Percentiles rank a stretch among this genome's conserved stretches.
These are phyloP conservation scores for Azorinus chamasolen DNA, from an alignment of 2,888 invertebrate genomes.

Conservation along the genomic window DNA sequence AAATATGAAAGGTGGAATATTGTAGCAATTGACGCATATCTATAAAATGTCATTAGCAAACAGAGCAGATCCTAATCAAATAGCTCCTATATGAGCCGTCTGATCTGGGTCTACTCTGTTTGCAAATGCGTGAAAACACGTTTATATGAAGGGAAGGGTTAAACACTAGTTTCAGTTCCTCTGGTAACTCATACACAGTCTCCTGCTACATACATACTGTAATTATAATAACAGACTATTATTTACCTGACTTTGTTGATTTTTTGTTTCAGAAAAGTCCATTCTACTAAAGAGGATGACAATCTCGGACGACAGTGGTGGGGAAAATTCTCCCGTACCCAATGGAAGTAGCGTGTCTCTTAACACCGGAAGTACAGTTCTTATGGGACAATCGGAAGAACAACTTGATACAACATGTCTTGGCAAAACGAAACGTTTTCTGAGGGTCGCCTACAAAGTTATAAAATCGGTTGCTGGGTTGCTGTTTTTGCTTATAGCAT, in stretches of 20 bases:
- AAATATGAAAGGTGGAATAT: too few species aligned
- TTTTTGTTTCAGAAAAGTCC: constrained; percentile 40
- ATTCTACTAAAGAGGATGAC: constrained; percentile 50
- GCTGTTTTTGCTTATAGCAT: constrained; percentile 91
- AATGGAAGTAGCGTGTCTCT: constrained; percentile 18
- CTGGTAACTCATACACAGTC: too few species aligned
- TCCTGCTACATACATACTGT: too few species aligned
- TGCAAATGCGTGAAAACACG: too few species aligned
- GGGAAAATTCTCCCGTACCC: background rate
- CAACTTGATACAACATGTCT: constrained; percentile 41
- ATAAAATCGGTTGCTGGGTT: constrained; percentile 89
- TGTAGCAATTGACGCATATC: too few species aligned
- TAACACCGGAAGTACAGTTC: constrained; percentile 15
- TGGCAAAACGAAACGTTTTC: constrained; percentile 42
- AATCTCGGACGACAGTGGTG: constrained; percentile 29
- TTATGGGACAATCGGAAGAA: constrained; percentile 25
- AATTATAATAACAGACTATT: too few species aligned
- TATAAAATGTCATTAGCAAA: too few species aligned
- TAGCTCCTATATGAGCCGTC: too few species aligned
- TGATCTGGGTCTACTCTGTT: too few species aligned
- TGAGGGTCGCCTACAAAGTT: constrained; percentile 46
- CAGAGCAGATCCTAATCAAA: too few species aligned
- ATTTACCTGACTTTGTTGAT: background rate
- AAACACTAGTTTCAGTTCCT: too few species aligned
- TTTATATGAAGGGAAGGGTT: too few species aligned